These are phyloP conservation scores for Drosophila macrospina DNA, from an alignment of 2,888 invertebrate species.

Conservation along the genomic window DNA sequence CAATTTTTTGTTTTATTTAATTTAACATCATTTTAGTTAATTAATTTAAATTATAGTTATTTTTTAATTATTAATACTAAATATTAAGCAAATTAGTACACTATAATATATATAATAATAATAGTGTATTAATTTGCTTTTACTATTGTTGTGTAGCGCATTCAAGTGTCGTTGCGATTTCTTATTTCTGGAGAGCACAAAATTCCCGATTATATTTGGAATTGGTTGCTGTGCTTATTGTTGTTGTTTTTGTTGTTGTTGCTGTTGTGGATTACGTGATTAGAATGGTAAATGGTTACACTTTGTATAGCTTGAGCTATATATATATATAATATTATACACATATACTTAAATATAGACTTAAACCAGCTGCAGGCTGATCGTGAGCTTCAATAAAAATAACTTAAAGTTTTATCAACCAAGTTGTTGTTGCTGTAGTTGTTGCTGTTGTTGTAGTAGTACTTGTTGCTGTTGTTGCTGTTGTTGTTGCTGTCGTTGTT, in stretches of 20 bases:
- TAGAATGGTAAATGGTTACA: conserved; percentile 39
- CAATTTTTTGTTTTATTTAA: too few species aligned
- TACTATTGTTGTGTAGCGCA: conserved; percentile 4
- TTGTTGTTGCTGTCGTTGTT: conserved; percentile 23
- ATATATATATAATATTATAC: too few species aligned
- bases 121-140: too few species aligned
- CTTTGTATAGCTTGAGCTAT: too few species aligned
- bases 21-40: too few species aligned
- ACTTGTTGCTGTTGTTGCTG: conserved; percentile 10
- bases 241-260: too few species aligned
- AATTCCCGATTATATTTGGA: conserved; percentile 9
- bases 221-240: background rate
- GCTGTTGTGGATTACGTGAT: conserved; percentile 51
- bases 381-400: conserved; percentile 32
- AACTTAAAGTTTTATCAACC: conserved; percentile 37
- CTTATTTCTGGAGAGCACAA: background rate
- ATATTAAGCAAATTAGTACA: too few species aligned
- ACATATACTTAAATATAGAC: conserved; percentile 21
- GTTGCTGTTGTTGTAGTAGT: too few species aligned
- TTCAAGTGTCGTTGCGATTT: background rate
- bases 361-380: conserved; percentile 30
- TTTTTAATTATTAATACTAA: too few species aligned
- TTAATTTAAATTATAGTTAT: too few species aligned
- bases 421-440: conserved; percentile 19
- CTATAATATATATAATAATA: too few species aligned